phyloP scores from a whole-genome alignment of 1,140 invertebrate species.

The Papilio xuthus region DNA sequence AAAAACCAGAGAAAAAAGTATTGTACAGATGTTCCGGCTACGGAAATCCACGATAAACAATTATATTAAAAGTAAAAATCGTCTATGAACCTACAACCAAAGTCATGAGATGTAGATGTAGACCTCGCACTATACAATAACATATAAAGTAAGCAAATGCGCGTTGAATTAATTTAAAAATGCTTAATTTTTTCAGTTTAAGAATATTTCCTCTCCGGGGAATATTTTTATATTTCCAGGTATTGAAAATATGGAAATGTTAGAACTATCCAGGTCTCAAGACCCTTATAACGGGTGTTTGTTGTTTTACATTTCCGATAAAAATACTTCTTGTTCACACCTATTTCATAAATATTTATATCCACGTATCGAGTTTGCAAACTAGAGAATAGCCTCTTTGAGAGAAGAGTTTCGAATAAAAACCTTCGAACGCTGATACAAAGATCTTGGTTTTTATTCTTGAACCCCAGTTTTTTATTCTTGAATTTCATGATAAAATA shows the following conservation, averaged over 20 bases:
- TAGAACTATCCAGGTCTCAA: neutral
- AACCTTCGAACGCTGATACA: neutral
- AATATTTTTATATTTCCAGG: neutral
- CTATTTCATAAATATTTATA: slow-evolving; percentile 11
- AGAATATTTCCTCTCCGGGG: neutral
- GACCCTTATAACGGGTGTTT: neutral
- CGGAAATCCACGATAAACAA: no score
- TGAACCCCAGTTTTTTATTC: neutral
- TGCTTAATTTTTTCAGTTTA: no score
- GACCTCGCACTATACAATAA: no score
- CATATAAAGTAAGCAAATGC: no score
- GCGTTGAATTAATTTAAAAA: no score
- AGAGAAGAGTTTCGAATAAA: neutral
- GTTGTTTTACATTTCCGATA: neutral
- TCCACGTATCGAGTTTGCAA: neutral
- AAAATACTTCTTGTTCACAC: neutral
- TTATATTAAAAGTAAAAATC: no score
- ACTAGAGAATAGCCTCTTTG: neutral
- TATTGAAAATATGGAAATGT: slow-evolving; percentile 19
- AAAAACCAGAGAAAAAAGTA: no score
- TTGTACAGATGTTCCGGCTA: no score
- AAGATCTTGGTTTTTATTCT: neutral
- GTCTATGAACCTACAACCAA: neutral
- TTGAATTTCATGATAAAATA: no score
- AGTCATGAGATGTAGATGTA: no score